Base-by-base conservation (phyloP, 1,140 invertebrate genomes). In the Bilobella aurantiaca region DNA sequence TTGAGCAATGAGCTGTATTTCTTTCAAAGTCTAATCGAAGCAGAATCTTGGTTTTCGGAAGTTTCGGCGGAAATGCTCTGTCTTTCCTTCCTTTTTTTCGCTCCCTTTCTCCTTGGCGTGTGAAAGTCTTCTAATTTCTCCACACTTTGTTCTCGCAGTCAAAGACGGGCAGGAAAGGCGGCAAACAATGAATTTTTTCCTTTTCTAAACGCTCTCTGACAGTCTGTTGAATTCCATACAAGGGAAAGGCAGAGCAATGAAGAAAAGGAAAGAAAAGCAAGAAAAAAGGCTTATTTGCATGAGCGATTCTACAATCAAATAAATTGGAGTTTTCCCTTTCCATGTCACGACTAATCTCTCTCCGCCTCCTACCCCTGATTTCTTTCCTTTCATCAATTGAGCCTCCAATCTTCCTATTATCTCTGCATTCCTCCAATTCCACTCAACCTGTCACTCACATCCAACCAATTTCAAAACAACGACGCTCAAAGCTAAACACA, bases 251-350 rank as follows among this genome's bases (percentile, higher is more conserved):
- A n/a, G n/a, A n/a, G n/a, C n/a, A n/a, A n/a, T n/a, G n/a, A 25
- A 58, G 25, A 63, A 57, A 16, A 53, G 49, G 21, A 53, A 53
- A 53, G 5, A 14, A 53, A 53, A 53, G 25, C 8, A 42, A 18
- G 3, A 23, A 23, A 23, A 23, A 53, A 53, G 49, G 14, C 57
- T 60, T 66, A 66, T 69, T 66, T 69, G 68, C 68, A 69, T 69
- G 68, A 69, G 61, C 64, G 68, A 69, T 66, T 64, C 34, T 42
- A 61, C 58, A 66, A 66, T 66, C 65, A 66, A 66, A 66, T 66
- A 66, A 66, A 66, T 66, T 66, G 59, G 37, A 56, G 5, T 58
- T 46, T 62, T 59, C 58, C 49, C 49, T 8, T 8, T 29, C 23
- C 8, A 3, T 58, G 57, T 58, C 57, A 58, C 3, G 21, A 53